phyloP scores from a whole-genome alignment of 2,797 vertebrate species.

The Coranthus polyacanthus region DNA sequence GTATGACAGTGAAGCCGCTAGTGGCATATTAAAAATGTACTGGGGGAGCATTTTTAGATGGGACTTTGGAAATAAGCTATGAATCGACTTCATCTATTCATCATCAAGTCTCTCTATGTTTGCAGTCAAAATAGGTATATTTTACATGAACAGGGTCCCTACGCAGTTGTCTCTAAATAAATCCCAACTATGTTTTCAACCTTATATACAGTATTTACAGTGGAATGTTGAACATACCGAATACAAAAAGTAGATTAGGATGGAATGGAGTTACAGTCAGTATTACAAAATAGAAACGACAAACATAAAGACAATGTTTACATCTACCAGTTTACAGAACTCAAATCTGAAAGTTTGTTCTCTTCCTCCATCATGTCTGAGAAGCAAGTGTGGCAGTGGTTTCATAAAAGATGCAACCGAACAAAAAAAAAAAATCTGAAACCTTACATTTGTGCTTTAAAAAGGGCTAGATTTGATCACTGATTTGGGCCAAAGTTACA shows the following conservation, averaged over 20 bases:
- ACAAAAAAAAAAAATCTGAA: conserved; percentile 22
- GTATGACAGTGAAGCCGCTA: conserved; percentile 74
- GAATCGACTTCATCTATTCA: conserved; percentile 65
- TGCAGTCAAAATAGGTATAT: conserved; percentile 78
- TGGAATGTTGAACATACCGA: conserved; percentile 82
- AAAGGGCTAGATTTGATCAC: conserved; percentile 32
- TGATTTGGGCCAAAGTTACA: conserved; percentile 25
- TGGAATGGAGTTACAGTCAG: conserved; percentile 80
- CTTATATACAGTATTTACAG: conserved; percentile 88
- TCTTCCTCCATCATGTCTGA: conserved; percentile 40
- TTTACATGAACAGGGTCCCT: conserved; percentile 71
- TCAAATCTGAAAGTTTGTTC: conserved; percentile 36
- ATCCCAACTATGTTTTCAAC: conserved; percentile 79
- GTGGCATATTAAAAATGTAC: conserved; percentile 75
- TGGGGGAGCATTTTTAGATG: conserved; percentile 67
- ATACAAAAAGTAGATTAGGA: conserved; percentile 81
- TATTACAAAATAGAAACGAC: conserved; percentile 77
- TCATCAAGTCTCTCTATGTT: conserved; percentile 64
- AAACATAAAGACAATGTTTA: conserved; percentile 74
- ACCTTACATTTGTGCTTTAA: conserved; percentile 74
- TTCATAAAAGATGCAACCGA: conserved; percentile 30
- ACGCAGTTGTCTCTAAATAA: conserved; percentile 73
- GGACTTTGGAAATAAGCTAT: conserved; percentile 80
- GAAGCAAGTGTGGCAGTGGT: conserved; percentile 74
- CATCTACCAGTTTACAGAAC: conserved; percentile 61